Base-by-base conservation (phyloP, 2,113 vertebrate species). In the Emydura subglobosa region DNA sequence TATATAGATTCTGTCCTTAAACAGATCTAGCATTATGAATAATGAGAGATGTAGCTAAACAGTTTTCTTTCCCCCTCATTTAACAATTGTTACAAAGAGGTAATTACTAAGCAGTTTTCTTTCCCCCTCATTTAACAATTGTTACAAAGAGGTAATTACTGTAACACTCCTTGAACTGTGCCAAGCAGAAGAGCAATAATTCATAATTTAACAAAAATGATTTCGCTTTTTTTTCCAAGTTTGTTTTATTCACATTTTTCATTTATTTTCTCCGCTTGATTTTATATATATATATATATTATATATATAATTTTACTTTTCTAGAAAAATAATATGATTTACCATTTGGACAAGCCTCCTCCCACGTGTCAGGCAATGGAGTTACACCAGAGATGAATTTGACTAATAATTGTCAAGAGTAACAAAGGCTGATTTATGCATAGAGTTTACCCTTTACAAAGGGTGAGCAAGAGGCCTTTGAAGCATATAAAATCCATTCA, bases 101-200 rank as follows among this genome's bases (percentile, higher is more conserved):
- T 47, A 47, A 47, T 47, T 47, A 47, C 68, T 83, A 84, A 93
- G 4, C 4, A 19, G 3, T 88, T 95, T 94, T 80, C 31, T 88
- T 96, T 76, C 7, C 14, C 51, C 68, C 83, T 92, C 34, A 84
- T 95, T 96, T 95, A 94, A 74, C 12, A 89, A 29, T 92, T 87
- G 8, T 53, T 96, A 86, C 25, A 29, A 82, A 79, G 8, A 91
- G 54, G 47, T 80, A 82, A 76, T 51, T 85, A 11, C 42, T 90
- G 1, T 82, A 91, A 83, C 88, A 91, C 91, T 80, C 87, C 19
- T 94, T 85, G 27, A 89, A 49, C 47, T 85, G 5, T 54, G 17
- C 24, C 65, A 82, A 5, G 3, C 16, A 83, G 22, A 13, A 87
- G 10, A 59, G 42, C 7, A 78, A 2, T 54, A 31, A 87, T 85